Base-by-base conservation (phyloP, 1,140 invertebrate species). In the Scaptomyza montana region DNA sequence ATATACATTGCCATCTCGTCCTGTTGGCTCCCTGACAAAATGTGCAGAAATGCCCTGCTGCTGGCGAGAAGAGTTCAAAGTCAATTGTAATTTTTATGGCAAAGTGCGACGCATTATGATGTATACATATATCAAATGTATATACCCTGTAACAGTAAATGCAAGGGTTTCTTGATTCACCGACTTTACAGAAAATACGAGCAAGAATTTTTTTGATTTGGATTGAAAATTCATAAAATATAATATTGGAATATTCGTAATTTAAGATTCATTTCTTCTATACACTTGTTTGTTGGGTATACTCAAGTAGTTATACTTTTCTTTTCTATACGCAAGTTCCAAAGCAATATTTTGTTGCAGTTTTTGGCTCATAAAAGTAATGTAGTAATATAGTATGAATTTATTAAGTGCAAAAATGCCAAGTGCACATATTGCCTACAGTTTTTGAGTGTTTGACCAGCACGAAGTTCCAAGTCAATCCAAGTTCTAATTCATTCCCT, bases 61-160 rank as follows among this genome's bases (percentile, higher is more conserved):
- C 72, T 79, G 36, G 82, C 65, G 61, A 43, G 61, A 43, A 43
- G 82, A 87, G 82, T 86, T 86, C 82, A 86, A 86, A 86, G 82
- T 86, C 82, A 86, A 86, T 79, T 86, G 78, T 82, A 76, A 86
- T 89, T 86, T 86, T 77, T 87, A 89, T 86, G 75, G 76, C 77
- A 68, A 78, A 87, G 68, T 76, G 78, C 81, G 66, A 87, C 67
- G 67, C 68, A 82, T 70, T 86, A 86, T 89, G 76, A 89, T 77
- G 5, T 33, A 33, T 2, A 46, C 56, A 69, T 56, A 50, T 73
- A 64, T 68, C 82, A 74, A 66, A 70, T 25, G 47, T 43, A 68
- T 71, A 86, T 68, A 41, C 74, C 57, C 3, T n/a, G 46, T n/a
- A 45, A 56, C 51, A 46, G 8, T n/a, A 19, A 43, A 6, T 54